These are phyloP conservation scores for Sebastolobus altivelis DNA, from an alignment of 2,797 vertebrate species.

Conservation along the genomic window DNA sequence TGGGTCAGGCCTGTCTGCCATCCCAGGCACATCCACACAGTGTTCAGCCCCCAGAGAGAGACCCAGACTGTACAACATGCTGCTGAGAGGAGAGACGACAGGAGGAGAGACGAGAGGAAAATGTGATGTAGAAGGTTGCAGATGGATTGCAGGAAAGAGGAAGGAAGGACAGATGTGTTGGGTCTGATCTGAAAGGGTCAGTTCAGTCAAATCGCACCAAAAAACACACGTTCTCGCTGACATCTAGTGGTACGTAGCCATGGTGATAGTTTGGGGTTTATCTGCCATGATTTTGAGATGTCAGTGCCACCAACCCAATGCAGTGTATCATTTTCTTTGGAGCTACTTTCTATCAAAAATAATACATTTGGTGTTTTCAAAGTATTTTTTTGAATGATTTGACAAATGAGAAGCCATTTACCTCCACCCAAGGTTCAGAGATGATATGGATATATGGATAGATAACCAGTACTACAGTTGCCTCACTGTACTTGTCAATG, in stretches of 20 bases:
- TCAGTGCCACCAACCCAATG: accelerated
- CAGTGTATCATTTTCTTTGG: too few species aligned
- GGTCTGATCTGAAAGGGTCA: constrained; percentile 22
- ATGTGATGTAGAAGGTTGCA: constrained; percentile 25
- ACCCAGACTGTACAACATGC: constrained; percentile 53
- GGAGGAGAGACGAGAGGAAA: constrained; percentile 11
- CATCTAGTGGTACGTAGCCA: neutral
- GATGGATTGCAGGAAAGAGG: constrained; percentile 28
- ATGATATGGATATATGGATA: neutral
- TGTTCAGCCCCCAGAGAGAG: constrained; percentile 58
- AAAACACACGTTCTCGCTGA: neutral
- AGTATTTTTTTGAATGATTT: neutral
- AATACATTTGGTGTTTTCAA: neutral
- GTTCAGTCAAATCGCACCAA: constrained; percentile 9
- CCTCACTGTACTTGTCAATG: neutral
- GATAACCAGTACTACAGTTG: neutral
- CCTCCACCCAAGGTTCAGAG: neutral
- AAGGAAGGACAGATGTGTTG: neutral
- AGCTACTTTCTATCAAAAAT: neutral
- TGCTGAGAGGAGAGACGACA: constrained; percentile 53
- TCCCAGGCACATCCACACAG: constrained; percentile 56
- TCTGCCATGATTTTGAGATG: neutral
- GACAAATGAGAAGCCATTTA: neutral
- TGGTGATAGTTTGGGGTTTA: neutral
- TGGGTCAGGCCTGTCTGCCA: constrained; percentile 79